phyloP scores from a whole-genome alignment of 2,797 vertebrate genomes.

The Mallotus villosus region DNA sequence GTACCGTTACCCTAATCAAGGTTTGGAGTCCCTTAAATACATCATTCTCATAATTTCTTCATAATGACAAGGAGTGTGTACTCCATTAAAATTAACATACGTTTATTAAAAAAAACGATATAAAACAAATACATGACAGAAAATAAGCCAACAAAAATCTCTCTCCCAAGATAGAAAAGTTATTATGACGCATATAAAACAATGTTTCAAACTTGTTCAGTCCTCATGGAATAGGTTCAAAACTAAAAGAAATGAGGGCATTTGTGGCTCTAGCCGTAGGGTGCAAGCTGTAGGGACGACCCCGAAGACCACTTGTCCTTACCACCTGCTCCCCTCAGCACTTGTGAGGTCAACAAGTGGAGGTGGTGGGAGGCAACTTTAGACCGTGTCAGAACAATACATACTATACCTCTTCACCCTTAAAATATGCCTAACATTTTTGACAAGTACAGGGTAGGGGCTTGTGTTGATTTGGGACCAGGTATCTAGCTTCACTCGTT shows the following conservation, averaged over 20 bases:
- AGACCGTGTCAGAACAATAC: no score
- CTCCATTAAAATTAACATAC: slow-evolving; percentile 51
- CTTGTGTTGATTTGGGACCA: no score
- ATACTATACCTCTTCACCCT: no score
- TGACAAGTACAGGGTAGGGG: no score
- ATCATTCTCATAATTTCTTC: slow-evolving; percentile 55
- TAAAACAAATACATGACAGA: slow-evolving; percentile 45
- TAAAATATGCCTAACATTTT: no score
- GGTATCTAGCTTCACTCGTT: no score
- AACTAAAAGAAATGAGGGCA: slow-evolving; percentile 47
- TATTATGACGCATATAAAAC: slow-evolving; percentile 59
- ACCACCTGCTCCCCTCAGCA: neutral
- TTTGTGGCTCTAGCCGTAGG: slow-evolving; percentile 26
- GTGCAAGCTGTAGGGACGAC: slow-evolving; percentile 29
- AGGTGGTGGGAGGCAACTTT: no score
- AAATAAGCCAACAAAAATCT: slow-evolving; percentile 41
- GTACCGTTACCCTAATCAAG: slow-evolving; percentile 62
- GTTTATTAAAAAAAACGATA: neutral
- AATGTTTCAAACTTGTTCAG: slow-evolving; percentile 62
- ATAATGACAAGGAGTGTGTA: slow-evolving; percentile 57
- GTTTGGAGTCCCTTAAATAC: slow-evolving; percentile 58
- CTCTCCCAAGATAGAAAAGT: slow-evolving; percentile 59
- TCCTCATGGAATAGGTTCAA: slow-evolving; percentile 44
- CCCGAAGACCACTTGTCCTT: neutral
- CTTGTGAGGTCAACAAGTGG: neutral